Evolutionary conservation across 2,797 vertebrate genomes (phyloP).

Genomic region (Scyliorhinus canicula): DNA sequence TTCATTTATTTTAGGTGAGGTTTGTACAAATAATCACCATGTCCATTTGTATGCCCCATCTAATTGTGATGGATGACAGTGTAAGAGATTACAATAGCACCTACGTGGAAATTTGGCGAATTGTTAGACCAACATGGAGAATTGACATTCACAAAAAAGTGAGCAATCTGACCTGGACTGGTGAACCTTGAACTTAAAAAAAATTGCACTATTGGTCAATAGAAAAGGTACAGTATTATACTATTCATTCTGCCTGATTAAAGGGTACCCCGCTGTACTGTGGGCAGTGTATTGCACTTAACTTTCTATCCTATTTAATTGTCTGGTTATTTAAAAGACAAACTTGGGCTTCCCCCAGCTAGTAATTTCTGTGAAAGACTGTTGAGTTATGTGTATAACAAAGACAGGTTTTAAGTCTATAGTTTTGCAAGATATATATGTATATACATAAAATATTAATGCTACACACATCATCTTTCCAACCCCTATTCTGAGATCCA

Average conservation of each 20-base stretch:
- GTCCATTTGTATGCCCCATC: neutral
- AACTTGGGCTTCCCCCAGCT: conserved; percentile 27
- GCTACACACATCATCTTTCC: neutral
- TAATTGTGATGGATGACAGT: conserved; percentile 27
- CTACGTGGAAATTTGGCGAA: neutral
- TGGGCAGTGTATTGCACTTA: conserved; percentile 33
- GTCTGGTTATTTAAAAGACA: conserved; percentile 36
- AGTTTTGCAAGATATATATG: conserved; percentile 34
- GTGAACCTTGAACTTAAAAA: conserved; percentile 18
- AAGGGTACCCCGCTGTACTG: neutral
- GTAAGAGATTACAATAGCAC: conserved; percentile 25
- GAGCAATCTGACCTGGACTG: conserved; percentile 16
- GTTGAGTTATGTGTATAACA: conserved; percentile 30
- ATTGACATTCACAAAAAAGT: neutral
- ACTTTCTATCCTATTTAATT: conserved; percentile 34
- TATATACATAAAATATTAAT: conserved; percentile 29
- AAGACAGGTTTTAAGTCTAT: conserved; percentile 31
- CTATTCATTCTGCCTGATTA: conserved; percentile 3
- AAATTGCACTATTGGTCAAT: conserved; percentile 32
- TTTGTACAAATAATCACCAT: neutral
- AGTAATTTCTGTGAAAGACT: conserved; percentile 37
- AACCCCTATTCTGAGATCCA: neutral
- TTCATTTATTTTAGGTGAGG: conserved; percentile 2
- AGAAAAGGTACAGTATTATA: conserved; percentile 29
- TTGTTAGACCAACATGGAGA: neutral